A percentile compares a stretch with the other conserved stretches of the same genome.
Evolutionary conservation across 2,888 invertebrate genomes (phyloP).

Genomic region (Phengaris arion): DNA sequence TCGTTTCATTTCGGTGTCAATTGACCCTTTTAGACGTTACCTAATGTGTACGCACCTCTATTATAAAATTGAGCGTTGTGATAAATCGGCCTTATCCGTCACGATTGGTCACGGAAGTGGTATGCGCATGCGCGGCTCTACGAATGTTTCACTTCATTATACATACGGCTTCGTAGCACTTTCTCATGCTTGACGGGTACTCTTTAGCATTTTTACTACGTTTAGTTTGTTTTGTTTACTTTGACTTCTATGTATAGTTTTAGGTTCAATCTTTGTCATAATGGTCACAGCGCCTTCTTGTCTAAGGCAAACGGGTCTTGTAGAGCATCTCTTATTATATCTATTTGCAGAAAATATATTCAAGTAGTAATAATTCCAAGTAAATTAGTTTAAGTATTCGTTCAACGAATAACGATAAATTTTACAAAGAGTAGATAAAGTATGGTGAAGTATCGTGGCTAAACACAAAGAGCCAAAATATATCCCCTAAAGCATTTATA

Average conservation of each 20-base stretch:
- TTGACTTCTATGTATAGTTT: background rate
- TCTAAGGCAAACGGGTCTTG: background rate
- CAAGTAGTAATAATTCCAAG: too few relatives aligned
- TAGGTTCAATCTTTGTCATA: background rate
- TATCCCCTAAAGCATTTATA: too few relatives aligned
- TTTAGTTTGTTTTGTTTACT: background rate
- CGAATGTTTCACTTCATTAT: slow-evolving; percentile 15
- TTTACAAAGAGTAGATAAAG: too few relatives aligned
- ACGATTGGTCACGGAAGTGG: slow-evolving; percentile 73
- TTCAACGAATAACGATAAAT: too few relatives aligned
- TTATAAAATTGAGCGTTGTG: slow-evolving; percentile 75
- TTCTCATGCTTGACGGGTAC: slow-evolving; percentile 11
- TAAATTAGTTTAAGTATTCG: too few relatives aligned
- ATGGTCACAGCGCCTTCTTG: background rate
- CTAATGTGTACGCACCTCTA: slow-evolving; percentile 43
- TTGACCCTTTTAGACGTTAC: background rate
- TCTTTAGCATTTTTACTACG: background rate
- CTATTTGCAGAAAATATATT: too few relatives aligned
- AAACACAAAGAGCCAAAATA: too few relatives aligned
- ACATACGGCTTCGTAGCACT: background rate
- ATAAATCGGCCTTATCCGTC: slow-evolving; percentile 76
- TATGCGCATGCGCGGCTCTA: slow-evolving; percentile 16
- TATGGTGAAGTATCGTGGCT: too few relatives aligned
- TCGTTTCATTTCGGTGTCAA: too few relatives aligned
- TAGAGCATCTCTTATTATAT: background rate